Evolutionary conservation across 2,888 invertebrate species (phyloP).

Genomic region (Pediacus dermestoides): DNA sequence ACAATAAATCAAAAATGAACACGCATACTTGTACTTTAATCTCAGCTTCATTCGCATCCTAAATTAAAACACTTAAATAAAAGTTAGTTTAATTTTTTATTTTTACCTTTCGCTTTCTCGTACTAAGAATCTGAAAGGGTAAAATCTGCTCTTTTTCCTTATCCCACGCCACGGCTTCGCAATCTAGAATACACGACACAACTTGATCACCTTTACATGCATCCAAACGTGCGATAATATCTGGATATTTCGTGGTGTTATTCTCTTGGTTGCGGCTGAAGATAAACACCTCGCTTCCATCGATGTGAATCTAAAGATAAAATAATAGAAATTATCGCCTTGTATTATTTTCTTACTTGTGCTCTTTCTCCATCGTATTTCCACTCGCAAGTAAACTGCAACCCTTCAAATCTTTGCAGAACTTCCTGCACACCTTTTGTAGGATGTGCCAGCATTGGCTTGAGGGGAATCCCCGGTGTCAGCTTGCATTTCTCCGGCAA

Average conservation of each 20-base stretch:
- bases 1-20: slow-evolving; percentile 94
- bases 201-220: slow-evolving; percentile 58
- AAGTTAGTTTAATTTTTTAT: neutral
- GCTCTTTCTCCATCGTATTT: slow-evolving; percentile 99
- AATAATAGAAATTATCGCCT: neutral
- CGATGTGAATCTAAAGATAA: slow-evolving; percentile 66
- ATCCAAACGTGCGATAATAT: slow-evolving; percentile 73
- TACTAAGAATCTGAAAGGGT: slow-evolving; percentile 94
- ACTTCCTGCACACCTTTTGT: slow-evolving; percentile 92
- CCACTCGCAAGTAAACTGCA: slow-evolving; percentile 95
- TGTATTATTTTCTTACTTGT: slow-evolving; percentile 57
- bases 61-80: slow-evolving; percentile 25
- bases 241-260: slow-evolving; percentile 93
- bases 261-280: slow-evolving; percentile 96
- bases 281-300: slow-evolving; percentile 69
- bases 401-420: slow-evolving; percentile 65
- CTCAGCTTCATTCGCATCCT: slow-evolving; percentile 71
- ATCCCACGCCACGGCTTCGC: slow-evolving; percentile 98
- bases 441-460: slow-evolving; percentile 98
- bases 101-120: slow-evolving; percentile 87
- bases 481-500: slow-evolving; percentile 80
- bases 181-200: slow-evolving; percentile 85
- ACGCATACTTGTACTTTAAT: slow-evolving; percentile 83
- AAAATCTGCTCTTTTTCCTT: slow-evolving; percentile 79
- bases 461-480: slow-evolving; percentile 88